phyloP scores from a whole-genome alignment of 2,797 vertebrate species.

The Helarctos malayanus region DNA sequence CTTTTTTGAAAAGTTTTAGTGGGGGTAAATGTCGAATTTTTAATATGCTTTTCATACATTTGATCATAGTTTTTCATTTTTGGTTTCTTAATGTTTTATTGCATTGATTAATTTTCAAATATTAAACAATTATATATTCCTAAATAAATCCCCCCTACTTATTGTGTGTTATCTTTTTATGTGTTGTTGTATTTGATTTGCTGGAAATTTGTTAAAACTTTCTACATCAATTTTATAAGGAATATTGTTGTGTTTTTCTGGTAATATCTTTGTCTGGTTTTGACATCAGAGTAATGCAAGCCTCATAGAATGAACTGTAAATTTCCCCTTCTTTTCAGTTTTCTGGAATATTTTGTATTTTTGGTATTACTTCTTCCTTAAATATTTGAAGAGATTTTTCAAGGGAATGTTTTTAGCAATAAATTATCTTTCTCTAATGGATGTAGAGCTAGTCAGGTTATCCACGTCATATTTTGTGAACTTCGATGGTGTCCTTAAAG shows the following conservation, averaged over 20 bases:
- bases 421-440: background rate
- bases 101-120: background rate
- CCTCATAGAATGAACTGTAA: background rate
- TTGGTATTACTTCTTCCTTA: background rate
- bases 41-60: background rate
- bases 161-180: background rate
- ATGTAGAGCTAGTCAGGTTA: background rate
- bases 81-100: background rate
- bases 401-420: background rate
- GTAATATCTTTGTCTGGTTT: background rate
- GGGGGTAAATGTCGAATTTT: background rate
- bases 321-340: background rate
- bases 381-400: background rate
- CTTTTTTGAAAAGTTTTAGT: background rate
- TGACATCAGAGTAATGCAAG: no score
- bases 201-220: background rate
- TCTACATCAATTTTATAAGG: background rate
- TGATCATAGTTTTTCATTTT: background rate
- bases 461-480: background rate
- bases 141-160: no score
- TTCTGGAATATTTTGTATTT: background rate
- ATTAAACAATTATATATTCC: no score
- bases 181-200: background rate
- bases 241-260: background rate
- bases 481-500: background rate